These are phyloP conservation scores for Lacerta viridis DNA, from an alignment of 2,797 vertebrate genomes.

Conservation along the genomic window DNA sequence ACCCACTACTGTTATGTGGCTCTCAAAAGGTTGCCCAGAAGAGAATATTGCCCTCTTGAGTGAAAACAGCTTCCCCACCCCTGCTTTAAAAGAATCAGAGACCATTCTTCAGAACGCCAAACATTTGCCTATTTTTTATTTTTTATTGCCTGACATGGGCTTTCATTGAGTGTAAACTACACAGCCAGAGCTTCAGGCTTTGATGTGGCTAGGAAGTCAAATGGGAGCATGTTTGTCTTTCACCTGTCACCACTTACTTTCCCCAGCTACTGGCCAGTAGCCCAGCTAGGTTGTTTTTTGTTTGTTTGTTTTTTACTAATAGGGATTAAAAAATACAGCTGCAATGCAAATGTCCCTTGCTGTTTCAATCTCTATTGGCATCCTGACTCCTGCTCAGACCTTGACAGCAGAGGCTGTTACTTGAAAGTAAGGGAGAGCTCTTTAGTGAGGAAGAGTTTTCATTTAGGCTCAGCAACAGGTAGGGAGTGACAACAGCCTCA, in stretches of 20 bases:
- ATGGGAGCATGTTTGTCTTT: constrained; percentile 78
- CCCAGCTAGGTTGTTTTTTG: constrained; percentile 41
- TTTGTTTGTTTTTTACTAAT: constrained; percentile 68
- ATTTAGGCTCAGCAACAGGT: no score
- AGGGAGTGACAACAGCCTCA: no score
- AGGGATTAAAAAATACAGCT: constrained; percentile 82
- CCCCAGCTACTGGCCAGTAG: constrained; percentile 77
- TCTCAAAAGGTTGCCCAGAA: no score
- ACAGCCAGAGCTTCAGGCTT: constrained; percentile 75
- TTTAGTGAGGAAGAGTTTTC: no score
- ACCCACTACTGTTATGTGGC: no score
- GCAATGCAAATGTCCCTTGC: constrained; percentile 74
- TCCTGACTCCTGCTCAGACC: no score
- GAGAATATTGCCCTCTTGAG: no score
- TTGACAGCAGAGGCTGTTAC: no score
- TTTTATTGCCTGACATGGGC: constrained; percentile 61
- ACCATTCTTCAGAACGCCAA: constrained; percentile 52
- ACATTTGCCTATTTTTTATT: constrained; percentile 68
- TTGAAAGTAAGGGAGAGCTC: no score
- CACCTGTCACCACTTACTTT: constrained; percentile 83
- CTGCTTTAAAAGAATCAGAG: constrained; percentile 34
- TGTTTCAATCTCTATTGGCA: constrained; percentile 65
- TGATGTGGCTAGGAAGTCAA: constrained; percentile 74
- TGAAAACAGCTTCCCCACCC: no score
- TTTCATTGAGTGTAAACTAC: constrained; percentile 81